Base-by-base conservation (phyloP, 1,140 invertebrate species). In the Bombus soroeensis region DNA sequence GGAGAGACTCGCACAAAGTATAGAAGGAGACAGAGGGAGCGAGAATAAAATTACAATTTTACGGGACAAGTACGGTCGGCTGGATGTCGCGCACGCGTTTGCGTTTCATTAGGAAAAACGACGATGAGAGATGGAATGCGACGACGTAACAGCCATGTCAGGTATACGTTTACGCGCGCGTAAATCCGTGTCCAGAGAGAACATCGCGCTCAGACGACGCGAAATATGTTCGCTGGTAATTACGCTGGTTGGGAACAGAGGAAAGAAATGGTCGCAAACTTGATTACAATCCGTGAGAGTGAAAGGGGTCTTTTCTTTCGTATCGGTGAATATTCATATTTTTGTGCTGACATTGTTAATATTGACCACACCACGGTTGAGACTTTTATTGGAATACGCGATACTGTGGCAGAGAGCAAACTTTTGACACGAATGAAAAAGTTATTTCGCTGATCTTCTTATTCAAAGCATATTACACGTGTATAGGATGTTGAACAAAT, bases 41-140 rank as follows among this genome's bases (percentile, higher is more conserved):
- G 3, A 34, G 64, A 41, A 18, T 68, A 59, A 89, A 90, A 89
- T 91, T 88, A 89, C 90, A 89, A 91, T 91, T 91, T 89, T 73
- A 72, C 34, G 70, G n/a, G 85, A 75, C 72, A 87, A 91, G 87
- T 64, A 83, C 74, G 68, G 83, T 32, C 43, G 71, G 74, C 25
- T 81, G 82, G 47, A n/a, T 39, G 73, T 59, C 57, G 59, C 1
- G 70, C 53, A 34, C 73, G 62, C 82, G 88, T 87, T 87, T 88
- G 83, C 77, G 88, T 90, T 89, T 89, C 83, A 89, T 90, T 89
- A 85, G 80, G 74, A 83, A 84, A 76, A 84, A 89, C 79, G 79
- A 85, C n/a, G 43, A 39, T 18, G n/a, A 74, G 43, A 73, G 87
- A 70, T 47, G 9, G 39, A 72, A 37, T 34, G 43, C 25, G 78